These are phyloP conservation scores for Theocolax elegans DNA, from an alignment of 1,140 invertebrate species.

Conservation along the genomic window DNA sequence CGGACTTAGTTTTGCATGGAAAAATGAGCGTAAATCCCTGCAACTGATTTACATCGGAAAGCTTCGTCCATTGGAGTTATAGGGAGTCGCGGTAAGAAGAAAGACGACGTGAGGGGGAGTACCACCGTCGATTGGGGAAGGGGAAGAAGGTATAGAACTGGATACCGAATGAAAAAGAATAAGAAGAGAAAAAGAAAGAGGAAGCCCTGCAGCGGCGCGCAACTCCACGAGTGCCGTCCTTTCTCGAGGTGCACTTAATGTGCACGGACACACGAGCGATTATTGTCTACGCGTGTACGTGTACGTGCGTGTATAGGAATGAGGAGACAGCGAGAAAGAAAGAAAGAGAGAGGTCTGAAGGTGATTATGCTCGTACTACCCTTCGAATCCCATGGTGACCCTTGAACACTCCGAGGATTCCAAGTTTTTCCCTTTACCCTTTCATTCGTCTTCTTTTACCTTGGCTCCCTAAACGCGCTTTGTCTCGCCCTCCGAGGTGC, in stretches of 20 bases:
- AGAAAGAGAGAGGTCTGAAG: no score
- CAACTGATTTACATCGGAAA: constrained; percentile 16
- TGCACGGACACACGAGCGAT: not conserved
- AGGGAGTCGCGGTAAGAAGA: not conserved
- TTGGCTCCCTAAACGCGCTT: not conserved
- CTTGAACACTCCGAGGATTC: not conserved
- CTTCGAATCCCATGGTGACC: no score
- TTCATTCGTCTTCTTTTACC: not conserved
- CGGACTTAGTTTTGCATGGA: not conserved
- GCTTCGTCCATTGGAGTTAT: not conserved
- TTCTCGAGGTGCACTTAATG: constrained; percentile 2
- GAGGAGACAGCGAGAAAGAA: no score
- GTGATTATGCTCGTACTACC: no score
- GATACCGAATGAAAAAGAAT: not conserved
- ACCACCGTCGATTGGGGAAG: not conserved
- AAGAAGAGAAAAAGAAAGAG: not conserved
- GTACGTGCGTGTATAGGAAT: not conserved
- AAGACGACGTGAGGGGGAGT: no score
- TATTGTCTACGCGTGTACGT: constrained; percentile 12
- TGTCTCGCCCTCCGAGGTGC: not conserved
- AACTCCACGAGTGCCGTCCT: not conserved
- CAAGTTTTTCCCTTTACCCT: constrained; percentile 1
- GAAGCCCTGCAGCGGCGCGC: constrained; percentile 1
- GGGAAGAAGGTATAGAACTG: not conserved
- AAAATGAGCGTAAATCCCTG: constrained; percentile 22